phyloP scores from a whole-genome alignment of 2,888 invertebrate species.

The Parnassius smintheus region DNA sequence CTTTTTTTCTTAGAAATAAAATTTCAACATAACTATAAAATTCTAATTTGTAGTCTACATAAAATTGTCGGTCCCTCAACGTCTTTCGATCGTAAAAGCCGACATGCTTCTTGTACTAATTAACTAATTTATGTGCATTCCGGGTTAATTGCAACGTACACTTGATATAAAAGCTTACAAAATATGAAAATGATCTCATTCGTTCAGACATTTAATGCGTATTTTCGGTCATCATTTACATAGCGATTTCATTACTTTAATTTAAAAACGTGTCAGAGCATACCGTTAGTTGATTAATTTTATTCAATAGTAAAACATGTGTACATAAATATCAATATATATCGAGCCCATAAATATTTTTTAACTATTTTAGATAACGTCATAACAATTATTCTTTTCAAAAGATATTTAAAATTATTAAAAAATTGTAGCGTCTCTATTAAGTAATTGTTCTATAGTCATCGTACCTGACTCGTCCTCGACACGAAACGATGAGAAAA shows the following conservation, averaged over 20 bases:
- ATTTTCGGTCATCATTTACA: no score
- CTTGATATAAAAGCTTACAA: conserved; percentile 2
- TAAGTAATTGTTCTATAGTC: conserved; percentile 31
- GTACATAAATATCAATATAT: no score
- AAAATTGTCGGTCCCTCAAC: neutral
- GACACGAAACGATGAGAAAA: conserved; percentile 70
- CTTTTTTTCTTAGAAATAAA: neutral
- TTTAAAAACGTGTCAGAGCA: no score
- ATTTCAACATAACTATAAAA: conserved; percentile 3
- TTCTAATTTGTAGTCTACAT: neutral
- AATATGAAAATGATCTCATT: conserved; percentile 6
- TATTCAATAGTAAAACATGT: no score
- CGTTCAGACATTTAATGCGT: neutral
- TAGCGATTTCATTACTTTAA: no score
- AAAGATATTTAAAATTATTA: no score
- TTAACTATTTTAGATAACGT: no score
- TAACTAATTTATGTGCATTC: conserved; percentile 2
- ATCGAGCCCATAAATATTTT: no score
- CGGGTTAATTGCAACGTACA: neutral
- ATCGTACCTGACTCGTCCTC: conserved; percentile 67
- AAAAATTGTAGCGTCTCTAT: no score
- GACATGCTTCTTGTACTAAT: neutral
- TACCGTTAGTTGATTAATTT: no score
- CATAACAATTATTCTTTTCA: no score
- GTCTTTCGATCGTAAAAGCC: neutral